A percentile compares a stretch with the other conserved stretches of the same genome.
Evolutionary conservation across 2,113 vertebrate genomes (phyloP).

Genomic region (Platysteira castanea): DNA sequence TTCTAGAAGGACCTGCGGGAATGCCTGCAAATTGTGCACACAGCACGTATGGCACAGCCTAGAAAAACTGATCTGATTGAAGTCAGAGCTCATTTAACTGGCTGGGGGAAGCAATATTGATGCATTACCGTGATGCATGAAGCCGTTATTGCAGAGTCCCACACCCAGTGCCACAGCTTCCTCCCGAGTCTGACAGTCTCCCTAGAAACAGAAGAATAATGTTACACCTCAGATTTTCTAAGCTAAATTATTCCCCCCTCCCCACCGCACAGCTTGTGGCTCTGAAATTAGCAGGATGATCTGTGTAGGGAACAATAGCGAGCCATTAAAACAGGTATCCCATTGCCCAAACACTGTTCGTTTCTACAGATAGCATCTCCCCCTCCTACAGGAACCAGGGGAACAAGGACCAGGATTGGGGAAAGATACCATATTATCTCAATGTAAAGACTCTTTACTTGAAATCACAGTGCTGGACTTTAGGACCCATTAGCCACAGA

Average conservation of each 20-base stretch:
- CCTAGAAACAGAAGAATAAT: conserved; percentile 72
- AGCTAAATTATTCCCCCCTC: not conserved
- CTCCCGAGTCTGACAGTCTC: conserved; percentile 92
- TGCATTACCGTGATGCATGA: conserved; percentile 95
- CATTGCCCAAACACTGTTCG: not conserved
- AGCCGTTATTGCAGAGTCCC: conserved; percentile 96
- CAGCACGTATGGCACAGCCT: not conserved
- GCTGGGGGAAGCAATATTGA: not conserved
- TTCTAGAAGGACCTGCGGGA: not conserved
- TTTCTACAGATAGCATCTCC: not conserved
- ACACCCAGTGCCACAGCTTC: conserved; percentile 94
- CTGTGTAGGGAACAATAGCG: conserved; percentile 18
- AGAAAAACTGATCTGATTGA: not conserved
- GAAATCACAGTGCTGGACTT: not conserved
- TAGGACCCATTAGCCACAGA: not conserved
- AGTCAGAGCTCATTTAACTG: not conserved
- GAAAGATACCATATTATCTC: not conserved
- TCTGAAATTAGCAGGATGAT: conserved; percentile 14
- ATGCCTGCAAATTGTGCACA: not conserved
- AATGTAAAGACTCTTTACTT: not conserved
- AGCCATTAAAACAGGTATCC: conserved; percentile 1
- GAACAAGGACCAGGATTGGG: not conserved
- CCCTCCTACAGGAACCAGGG: not conserved
- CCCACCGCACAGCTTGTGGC: not conserved
- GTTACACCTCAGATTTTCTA: conserved; percentile 38